Evolutionary conservation across 1,140 invertebrate species (phyloP), one percentile per base, ranked within the genome.

Genomic region (Trigoniulus corallinus): DNA sequence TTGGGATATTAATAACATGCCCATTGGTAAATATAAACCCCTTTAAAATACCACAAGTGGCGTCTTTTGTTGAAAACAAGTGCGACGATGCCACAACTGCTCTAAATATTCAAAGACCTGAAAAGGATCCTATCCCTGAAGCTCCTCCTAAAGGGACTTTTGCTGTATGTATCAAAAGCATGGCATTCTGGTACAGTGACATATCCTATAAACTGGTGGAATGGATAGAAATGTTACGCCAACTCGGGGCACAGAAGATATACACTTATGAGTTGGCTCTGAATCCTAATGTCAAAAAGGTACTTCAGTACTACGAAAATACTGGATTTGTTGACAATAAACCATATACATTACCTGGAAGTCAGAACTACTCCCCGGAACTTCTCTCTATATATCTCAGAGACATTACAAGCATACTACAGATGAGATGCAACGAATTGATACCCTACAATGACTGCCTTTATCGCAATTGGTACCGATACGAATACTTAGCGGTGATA

Each of bases 391-490:
- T 88, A 60, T 86, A 92, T 64, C 74, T 88, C 64, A 92, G 88
- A 59, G 70, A 92, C 3, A 84, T 82, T 41, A 87, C 87, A 62
- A 88, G 86, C 63, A 81, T 58, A 20, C 13, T 25, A 18, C 79
- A 91, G 65, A 95, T 95, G 63, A 70, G 91, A 12, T 87, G 93
- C 61, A 92, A 94, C 65, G 91, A 96, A 65, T 72, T 96, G 34
- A 92, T 96, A 56, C 89, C 92, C 0, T 95, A 95, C 71, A 96
- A 96, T 66, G 92, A 96, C 63, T 96, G 92, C 61, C 72, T 96
- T 3, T 95, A 96, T 68, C 82, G 89, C 57, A 85, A 93, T 62
- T 76, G 92, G 67, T 91, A 92, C 62, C 72, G 79, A 39, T 94
- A 93, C 64, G 78, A 88, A 48, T 93, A 89, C 67, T 81, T 95